A percentile compares a stretch with the other conserved stretches of the same genome.
These are phyloP conservation scores for Phycodurus eques DNA, from an alignment of 2,113 vertebrate species.

Conservation along the genomic window DNA sequence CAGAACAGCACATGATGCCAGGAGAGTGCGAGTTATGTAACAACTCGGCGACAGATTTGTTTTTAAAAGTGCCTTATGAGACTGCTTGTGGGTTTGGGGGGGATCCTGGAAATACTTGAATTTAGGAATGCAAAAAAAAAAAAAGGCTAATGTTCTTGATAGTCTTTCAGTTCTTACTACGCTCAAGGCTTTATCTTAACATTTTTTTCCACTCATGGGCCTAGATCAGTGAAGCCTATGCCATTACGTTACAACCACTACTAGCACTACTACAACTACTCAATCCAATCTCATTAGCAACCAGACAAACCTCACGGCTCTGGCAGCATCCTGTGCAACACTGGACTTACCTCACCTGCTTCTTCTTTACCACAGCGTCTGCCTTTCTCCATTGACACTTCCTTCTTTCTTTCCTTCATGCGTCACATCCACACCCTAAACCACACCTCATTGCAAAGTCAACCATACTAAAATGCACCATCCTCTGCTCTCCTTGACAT, in stretches of 20 bases:
- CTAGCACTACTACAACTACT: slow-evolving; percentile 31
- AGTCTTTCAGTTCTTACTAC: slow-evolving; percentile 22
- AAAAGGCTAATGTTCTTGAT: slow-evolving; percentile 12
- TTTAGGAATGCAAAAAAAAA: slow-evolving; percentile 29
- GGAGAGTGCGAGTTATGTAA: slow-evolving; percentile 32
- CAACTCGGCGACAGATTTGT: slow-evolving; percentile 16
- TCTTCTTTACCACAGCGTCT: slow-evolving; percentile 36
- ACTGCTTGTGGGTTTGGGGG: slow-evolving; percentile 26
- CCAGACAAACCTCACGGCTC: slow-evolving; percentile 56
- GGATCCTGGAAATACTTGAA: slow-evolving; percentile 70
- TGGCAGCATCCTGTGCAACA: slow-evolving; percentile 48
- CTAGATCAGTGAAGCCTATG: slow-evolving; percentile 66
- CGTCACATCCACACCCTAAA: slow-evolving; percentile 67
- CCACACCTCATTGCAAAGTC: slow-evolving; percentile 79
- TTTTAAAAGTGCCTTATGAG: slow-evolving; percentile 62
- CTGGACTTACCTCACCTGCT: slow-evolving; percentile 62
- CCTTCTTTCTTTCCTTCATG: slow-evolving; percentile 12
- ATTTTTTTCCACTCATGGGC: slow-evolving; percentile 49
- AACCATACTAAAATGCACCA: slow-evolving; percentile 44
- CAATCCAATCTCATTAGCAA: slow-evolving; percentile 55
- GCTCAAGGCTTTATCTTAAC: slow-evolving; percentile 47
- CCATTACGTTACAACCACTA: slow-evolving; percentile 39
- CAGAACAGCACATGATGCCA: slow-evolving; percentile 1
- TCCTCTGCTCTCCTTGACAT: slow-evolving; percentile 67
- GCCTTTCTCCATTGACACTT: slow-evolving; percentile 35